Conservation (phyloP, 2,888 invertebrate genomes). For the Halocaridina rubra region DNA sequence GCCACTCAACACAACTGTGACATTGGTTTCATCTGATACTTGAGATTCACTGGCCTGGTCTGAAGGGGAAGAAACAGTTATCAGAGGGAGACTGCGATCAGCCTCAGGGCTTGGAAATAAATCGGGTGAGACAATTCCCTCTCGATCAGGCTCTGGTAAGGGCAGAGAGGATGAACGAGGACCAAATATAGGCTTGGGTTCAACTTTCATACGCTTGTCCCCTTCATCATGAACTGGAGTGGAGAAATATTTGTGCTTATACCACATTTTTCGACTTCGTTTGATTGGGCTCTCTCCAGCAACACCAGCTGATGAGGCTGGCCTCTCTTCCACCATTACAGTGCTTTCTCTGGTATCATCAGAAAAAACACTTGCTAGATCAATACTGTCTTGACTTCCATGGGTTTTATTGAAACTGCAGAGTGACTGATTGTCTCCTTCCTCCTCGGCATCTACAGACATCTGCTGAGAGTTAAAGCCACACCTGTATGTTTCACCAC, state of each 20-base stretch:
- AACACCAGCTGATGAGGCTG: slow-evolving; percentile 47
- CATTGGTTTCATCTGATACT: slow-evolving; percentile 56
- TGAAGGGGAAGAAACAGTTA: slow-evolving; percentile 60
- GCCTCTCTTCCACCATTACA: slow-evolving; percentile 21
- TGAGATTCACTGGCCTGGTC: slow-evolving; percentile 57
- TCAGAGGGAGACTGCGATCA: slow-evolving; percentile 59
- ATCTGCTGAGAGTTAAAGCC: slow-evolving; percentile 36
- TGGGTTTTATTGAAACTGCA: slow-evolving; percentile 30
- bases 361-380: slow-evolving; percentile 44
- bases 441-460: slow-evolving; percentile 42
- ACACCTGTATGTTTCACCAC: not conserved
- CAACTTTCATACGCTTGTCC: slow-evolving; percentile 42
- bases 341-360: slow-evolving; percentile 53
- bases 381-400: slow-evolving; percentile 51
- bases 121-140: slow-evolving; percentile 46
- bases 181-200: slow-evolving; percentile 37
- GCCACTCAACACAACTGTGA: slow-evolving; percentile 55
- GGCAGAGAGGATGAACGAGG: slow-evolving; percentile 60
- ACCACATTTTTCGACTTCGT: slow-evolving; percentile 59
- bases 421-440: slow-evolving; percentile 20
- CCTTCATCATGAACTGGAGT: slow-evolving; percentile 61
- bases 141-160: slow-evolving; percentile 40
- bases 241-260: slow-evolving; percentile 61
- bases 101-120: slow-evolving; percentile 41
- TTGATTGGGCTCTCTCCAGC: slow-evolving; percentile 55